Evolutionary conservation across 2,113 vertebrate genomes (phyloP).

Genomic region (Mesocricetus auratus): DNA sequence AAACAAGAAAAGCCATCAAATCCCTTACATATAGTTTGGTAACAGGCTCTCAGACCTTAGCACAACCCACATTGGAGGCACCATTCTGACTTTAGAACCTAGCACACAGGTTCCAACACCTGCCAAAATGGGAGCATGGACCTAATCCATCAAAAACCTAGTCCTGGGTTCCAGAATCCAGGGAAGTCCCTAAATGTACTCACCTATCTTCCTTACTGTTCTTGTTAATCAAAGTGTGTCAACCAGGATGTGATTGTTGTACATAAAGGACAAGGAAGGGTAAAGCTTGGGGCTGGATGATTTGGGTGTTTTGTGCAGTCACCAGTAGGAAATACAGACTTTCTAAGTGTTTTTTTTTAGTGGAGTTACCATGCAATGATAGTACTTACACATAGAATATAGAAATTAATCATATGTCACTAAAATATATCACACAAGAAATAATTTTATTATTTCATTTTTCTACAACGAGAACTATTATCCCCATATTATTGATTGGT

Average conservation of each 20-base stretch:
- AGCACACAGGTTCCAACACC: not conserved
- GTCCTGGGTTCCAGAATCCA: not conserved
- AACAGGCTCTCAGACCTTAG: not conserved
- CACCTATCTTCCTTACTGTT: not conserved
- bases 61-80: not conserved
- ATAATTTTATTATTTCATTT: not conserved
- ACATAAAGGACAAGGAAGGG: not conserved
- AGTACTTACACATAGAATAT: not conserved
- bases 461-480: not conserved
- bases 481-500: not conserved
- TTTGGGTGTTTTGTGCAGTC: not conserved
- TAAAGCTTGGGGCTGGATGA: not conserved
- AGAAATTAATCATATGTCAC: not conserved
- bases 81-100: not conserved
- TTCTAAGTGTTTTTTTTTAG: not conserved
- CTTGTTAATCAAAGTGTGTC: not conserved
- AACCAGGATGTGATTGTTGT: not conserved
- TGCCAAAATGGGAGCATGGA: not conserved
- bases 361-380: not conserved
- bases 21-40: not conserved
- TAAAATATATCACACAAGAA: not conserved
- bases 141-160: not conserved
- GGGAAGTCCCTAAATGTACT: not conserved
- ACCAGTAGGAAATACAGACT: not conserved
- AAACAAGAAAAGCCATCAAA: slow-evolving; percentile 17